phyloP scores from a whole-genome alignment of 2,797 vertebrate genomes.

The Tapera naevia region DNA sequence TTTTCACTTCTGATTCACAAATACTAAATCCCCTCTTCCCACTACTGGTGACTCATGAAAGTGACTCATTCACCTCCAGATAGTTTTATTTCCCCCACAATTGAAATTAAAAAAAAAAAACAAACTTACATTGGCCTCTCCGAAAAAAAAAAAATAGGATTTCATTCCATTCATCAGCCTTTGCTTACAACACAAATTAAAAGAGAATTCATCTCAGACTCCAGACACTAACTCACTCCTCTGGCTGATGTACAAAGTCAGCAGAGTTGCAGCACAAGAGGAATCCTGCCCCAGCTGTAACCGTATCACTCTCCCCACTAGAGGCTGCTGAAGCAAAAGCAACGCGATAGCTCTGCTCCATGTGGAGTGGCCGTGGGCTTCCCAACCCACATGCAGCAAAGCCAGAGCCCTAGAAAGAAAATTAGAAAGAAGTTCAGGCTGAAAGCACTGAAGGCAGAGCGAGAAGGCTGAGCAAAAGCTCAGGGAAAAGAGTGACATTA shows the following conservation, averaged over 20 bases:
- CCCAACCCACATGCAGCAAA: neutral
- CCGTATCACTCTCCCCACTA: neutral
- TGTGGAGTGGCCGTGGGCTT: neutral
- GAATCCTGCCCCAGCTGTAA: neutral
- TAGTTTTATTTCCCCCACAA: conserved; percentile 4
- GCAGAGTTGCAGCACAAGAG: neutral
- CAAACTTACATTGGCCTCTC: neutral
- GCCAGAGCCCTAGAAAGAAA: neutral
- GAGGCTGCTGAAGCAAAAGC: conserved; percentile 39
- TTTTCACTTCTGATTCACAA: conserved; percentile 50
- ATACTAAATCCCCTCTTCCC: conserved; percentile 50
- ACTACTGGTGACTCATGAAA: conserved; percentile 57
- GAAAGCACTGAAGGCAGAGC: neutral
- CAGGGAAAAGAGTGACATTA: neutral
- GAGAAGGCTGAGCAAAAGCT: neutral
- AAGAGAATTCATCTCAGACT: neutral
- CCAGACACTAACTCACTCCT: neutral
- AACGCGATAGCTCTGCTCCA: neutral
- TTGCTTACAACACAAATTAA: neutral
- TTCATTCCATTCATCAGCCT: neutral
- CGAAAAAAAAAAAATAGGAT: neutral
- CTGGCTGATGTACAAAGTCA: neutral
- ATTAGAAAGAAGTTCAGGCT: neutral
- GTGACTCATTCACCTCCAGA: conserved; percentile 60
- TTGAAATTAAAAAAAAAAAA: neutral